Conservation (phyloP, 92 coral and sea anemone genomes). For the Desmophyllum pertusum region DNA sequence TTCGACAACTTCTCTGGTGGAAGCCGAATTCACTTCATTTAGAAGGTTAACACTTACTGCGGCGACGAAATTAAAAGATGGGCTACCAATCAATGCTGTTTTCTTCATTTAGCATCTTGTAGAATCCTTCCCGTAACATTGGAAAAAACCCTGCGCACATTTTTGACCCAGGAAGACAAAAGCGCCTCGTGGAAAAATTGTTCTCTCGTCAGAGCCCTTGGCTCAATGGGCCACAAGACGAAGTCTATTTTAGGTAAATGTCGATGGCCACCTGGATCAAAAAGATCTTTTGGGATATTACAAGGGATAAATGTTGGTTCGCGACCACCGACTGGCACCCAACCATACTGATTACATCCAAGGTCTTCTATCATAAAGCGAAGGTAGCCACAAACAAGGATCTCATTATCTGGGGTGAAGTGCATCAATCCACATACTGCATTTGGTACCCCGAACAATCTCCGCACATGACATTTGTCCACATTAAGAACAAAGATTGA, state of each 20-base stretch:
- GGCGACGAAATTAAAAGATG: background rate
- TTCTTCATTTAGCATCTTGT: background rate
- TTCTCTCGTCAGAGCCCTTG: background rate
- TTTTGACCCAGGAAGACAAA: background rate
- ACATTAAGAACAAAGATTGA: background rate
- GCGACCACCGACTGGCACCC: background rate
- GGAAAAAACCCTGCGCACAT: background rate
- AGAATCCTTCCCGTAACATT: background rate
- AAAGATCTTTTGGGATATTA: background rate
- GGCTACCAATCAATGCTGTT: conserved; percentile 7
- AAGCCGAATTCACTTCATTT: too few species aligned
- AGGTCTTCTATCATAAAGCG: background rate
- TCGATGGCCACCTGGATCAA: background rate
- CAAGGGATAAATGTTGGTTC: background rate
- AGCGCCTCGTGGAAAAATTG: background rate
- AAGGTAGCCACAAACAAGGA: background rate
- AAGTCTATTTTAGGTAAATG: background rate
- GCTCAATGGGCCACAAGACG: conserved; percentile 2
- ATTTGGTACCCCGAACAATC: background rate
- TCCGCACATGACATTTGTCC: accelerated
- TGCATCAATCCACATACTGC: background rate
- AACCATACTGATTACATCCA: background rate
- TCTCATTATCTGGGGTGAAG: background rate
- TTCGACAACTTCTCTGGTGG: background rate
- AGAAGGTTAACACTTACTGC: background rate